Evolutionary conservation across 2,113 vertebrate species (phyloP).

Genomic region (Pardalotus punctatus): DNA sequence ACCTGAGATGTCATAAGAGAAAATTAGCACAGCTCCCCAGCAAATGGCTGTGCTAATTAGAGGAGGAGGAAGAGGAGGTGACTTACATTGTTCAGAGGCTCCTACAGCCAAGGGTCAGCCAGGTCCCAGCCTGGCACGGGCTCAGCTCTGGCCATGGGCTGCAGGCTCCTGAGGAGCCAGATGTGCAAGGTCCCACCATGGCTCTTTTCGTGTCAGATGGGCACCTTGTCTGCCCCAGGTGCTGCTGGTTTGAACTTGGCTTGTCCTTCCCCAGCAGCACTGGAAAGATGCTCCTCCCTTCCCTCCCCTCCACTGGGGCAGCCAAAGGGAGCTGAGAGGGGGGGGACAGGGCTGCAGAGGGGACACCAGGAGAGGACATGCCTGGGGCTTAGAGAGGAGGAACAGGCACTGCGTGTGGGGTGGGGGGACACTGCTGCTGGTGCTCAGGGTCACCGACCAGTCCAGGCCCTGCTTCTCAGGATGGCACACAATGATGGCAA

Average conservation of each 20-base stretch:
- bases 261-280: background rate
- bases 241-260: background rate
- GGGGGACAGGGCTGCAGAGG: rapidly evolving
- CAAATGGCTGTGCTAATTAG: background rate
- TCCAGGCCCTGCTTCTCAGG: background rate
- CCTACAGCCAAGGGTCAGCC: background rate
- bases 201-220: background rate
- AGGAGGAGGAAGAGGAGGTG: background rate
- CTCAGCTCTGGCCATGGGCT: background rate
- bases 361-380: background rate
- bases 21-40: background rate
- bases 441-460: rapidly evolving
- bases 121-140: background rate
- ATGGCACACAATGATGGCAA: rapidly evolving
- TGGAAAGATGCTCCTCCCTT: background rate
- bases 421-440: background rate
- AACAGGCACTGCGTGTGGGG: rapidly evolving
- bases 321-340: background rate
- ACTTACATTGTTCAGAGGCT: background rate
- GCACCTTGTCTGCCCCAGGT: background rate
- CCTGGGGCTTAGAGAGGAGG: background rate
- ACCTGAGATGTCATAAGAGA: background rate
- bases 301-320: background rate
- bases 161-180: rapidly evolving
- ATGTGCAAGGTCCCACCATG: background rate